phyloP scores from a whole-genome alignment of 2,888 invertebrate species.

The Amphipoea lucens region DNA sequence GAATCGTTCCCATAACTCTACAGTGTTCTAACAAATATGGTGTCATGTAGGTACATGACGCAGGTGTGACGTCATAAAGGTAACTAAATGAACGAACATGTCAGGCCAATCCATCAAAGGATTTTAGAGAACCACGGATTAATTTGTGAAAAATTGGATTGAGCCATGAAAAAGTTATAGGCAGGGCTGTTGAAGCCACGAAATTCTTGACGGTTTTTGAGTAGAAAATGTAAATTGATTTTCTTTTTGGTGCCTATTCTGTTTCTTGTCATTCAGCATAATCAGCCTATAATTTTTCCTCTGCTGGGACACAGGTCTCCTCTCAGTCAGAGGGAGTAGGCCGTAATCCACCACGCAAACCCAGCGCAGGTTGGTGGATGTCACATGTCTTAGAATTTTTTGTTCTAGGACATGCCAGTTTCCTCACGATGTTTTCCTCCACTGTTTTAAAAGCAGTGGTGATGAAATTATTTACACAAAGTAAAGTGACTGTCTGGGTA shows the following conservation, averaged over 20 bases:
- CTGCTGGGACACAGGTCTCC: no score
- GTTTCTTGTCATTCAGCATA: neutral
- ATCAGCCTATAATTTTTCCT: no score
- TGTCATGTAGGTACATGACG: slow-evolving; percentile 10
- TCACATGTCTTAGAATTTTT: no score
- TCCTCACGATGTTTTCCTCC: no score
- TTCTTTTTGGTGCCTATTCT: neutral
- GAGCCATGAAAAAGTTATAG: slow-evolving; percentile 61
- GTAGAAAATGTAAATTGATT: neutral
- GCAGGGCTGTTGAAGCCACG: slow-evolving; percentile 27
- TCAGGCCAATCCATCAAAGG: slow-evolving; percentile 54
- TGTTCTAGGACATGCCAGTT: no score
- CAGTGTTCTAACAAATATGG: slow-evolving; percentile 14
- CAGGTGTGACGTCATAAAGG: slow-evolving; percentile 40
- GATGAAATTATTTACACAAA: no score
- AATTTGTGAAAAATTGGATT: slow-evolving; percentile 66
- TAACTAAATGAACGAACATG: slow-evolving; percentile 45
- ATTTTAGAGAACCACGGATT: slow-evolving; percentile 60
- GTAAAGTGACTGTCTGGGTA: no score
- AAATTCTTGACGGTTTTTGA: neutral
- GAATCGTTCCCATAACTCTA: neutral
- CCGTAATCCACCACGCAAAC: no score
- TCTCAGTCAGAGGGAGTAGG: no score
- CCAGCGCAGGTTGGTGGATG: no score
- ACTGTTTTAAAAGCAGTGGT: no score